A percentile compares a stretch with the other conserved stretches of the same genome.
phyloP scores from a whole-genome alignment of 2,888 invertebrate genomes.

The Ophion ellenae region DNA sequence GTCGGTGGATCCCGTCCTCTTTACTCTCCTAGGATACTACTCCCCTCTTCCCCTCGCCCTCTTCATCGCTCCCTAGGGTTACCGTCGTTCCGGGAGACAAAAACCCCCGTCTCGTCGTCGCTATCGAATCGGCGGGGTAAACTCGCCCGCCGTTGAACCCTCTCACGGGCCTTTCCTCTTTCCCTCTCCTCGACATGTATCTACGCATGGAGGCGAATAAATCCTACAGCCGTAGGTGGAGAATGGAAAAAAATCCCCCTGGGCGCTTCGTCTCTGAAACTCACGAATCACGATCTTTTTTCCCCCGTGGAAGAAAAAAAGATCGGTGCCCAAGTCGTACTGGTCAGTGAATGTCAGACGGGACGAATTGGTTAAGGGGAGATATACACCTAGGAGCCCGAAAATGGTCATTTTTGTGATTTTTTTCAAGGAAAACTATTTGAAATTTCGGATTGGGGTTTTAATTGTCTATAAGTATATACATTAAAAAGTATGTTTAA shows the following conservation, averaged over 20 bases:
- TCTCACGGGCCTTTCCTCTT: conserved; percentile 46
- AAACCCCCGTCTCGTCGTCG: conserved; percentile 57
- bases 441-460: no score
- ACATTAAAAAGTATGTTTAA: no score
- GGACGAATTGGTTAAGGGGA: not conserved
- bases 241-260: not conserved
- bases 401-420: no score
- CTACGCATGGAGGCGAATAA: conserved; percentile 38
- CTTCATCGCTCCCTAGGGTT: conserved; percentile 29
- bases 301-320: not conserved
- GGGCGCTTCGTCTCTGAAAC: not conserved
- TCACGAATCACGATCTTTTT: not conserved
- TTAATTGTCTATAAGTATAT: no score
- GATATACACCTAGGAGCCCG: no score
- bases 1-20: conserved; percentile 52
- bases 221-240: conserved; percentile 6
- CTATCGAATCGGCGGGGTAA: conserved; percentile 66
- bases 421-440: no score
- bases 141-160: conserved; percentile 45
- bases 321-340: not conserved
- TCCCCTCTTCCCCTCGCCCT: conserved; percentile 28
- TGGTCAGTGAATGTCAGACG: not conserved
- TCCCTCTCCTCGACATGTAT: conserved; percentile 65
- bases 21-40: conserved; percentile 55
- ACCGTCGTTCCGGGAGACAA: conserved; percentile 53